Conservation (phyloP, 1,140 invertebrate species). For the Holotrichia oblita region DNA sequence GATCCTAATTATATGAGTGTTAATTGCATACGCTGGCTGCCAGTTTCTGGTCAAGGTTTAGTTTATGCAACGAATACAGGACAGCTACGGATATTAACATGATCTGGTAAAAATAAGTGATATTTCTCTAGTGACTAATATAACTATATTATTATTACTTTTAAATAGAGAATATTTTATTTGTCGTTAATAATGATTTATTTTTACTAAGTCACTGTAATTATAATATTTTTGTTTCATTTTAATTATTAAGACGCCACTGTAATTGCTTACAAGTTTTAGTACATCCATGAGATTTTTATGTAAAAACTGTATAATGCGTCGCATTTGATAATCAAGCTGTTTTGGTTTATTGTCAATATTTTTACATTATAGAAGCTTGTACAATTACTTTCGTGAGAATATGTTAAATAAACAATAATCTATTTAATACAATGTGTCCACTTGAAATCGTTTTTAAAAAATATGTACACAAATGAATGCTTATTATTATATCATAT, state of each 20-base stretch:
- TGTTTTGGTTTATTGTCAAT: background rate
- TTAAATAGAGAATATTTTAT: constrained; percentile 30
- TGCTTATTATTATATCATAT: no score
- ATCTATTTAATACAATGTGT: background rate
- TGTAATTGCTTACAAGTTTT: background rate
- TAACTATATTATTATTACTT: background rate
- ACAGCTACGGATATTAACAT: constrained; percentile 77
- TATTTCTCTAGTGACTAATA: constrained; percentile 37
- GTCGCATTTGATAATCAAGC: background rate
- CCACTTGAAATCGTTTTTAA: no score
- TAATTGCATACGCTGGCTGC: constrained; percentile 87
- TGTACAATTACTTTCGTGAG: background rate
- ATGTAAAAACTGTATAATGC: background rate
- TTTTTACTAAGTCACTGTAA: constrained; percentile 14
- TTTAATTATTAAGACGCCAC: background rate
- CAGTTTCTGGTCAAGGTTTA: constrained; percentile 81
- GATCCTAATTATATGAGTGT: constrained; percentile 73
- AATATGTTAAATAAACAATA: background rate
- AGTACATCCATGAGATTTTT: background rate
- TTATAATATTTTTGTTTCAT: background rate
- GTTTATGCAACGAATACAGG: constrained; percentile 88
- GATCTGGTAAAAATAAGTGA: constrained; percentile 35
- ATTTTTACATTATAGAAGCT: background rate
- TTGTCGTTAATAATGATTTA: constrained; percentile 8
- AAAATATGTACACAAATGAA: no score